Conservation (phyloP, 2,113 vertebrate genomes). For the Todiramphus saurophagus region DNA sequence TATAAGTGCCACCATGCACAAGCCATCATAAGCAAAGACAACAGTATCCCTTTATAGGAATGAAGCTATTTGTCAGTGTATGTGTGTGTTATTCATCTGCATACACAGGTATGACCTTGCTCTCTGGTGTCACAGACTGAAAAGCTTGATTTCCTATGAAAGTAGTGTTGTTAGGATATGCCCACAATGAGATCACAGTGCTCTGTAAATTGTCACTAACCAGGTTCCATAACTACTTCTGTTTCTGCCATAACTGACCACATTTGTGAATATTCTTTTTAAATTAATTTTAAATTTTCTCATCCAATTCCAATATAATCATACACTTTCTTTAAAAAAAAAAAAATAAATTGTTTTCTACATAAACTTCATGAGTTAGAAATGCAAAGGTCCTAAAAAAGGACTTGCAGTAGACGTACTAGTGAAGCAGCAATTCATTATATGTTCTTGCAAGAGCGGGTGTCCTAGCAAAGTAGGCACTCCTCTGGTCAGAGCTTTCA, state of each 20-base stretch:
- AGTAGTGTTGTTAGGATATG: not conserved
- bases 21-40: not conserved
- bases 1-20: not conserved
- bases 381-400: too few species aligned
- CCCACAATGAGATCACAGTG: not conserved
- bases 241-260: not conserved
- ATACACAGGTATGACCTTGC: not conserved
- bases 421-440: too few species aligned
- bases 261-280: not conserved
- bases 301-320: not conserved
- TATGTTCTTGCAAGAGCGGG: too few species aligned
- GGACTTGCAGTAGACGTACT: too few species aligned
- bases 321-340: not conserved
- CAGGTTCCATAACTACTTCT: not conserved
- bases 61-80: not conserved
- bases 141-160: not conserved
- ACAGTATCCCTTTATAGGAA: not conserved
- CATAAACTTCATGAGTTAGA: not conserved
- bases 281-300: not conserved
- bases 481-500: too few species aligned
- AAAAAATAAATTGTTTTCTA: not conserved
- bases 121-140: not conserved
- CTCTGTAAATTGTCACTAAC: not conserved
- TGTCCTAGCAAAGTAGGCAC: too few species aligned
- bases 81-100: not conserved